Evolutionary conservation across 1,140 invertebrate genomes (phyloP).

Genomic region (Hylyphantes graminicola): DNA sequence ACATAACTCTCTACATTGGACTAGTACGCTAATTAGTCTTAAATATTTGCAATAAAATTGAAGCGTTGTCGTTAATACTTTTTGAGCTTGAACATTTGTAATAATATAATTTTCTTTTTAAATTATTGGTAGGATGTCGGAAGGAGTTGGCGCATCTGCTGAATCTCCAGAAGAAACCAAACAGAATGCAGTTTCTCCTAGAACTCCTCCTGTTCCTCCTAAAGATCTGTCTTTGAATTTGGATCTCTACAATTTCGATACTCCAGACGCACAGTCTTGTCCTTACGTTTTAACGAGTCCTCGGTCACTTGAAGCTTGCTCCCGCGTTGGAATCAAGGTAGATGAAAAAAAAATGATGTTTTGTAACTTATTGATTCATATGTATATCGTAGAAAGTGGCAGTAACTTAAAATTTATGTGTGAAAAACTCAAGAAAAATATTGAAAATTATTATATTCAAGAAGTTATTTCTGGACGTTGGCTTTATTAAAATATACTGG

Average conservation of each 20-base stretch:
- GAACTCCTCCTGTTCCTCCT: constrained; percentile 35
- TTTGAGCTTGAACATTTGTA: too few species aligned
- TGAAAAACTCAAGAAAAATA: background rate
- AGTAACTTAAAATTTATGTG: background rate
- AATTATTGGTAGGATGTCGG: constrained; percentile 39
- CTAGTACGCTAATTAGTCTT: too few species aligned
- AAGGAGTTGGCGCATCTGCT: constrained; percentile 26
- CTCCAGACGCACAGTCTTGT: constrained; percentile 68
- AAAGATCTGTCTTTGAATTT: constrained; percentile 61
- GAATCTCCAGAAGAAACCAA: constrained; percentile 12
- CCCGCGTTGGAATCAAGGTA: constrained; percentile 70
- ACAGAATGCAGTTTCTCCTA: constrained; percentile 15
- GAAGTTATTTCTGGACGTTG: background rate
- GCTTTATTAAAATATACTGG: constrained; percentile 21
- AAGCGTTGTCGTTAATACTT: too few species aligned
- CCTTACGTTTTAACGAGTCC: constrained; percentile 73
- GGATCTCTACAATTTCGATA: constrained; percentile 71
- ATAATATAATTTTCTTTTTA: too few species aligned
- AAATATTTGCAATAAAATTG: too few species aligned
- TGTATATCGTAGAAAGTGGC: too few species aligned
- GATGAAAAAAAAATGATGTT: background rate
- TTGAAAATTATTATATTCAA: too few species aligned
- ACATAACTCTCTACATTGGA: background rate
- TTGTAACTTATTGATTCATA: too few species aligned
- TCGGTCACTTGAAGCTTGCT: constrained; percentile 71